Percentiles rank a stretch among this genome's conserved stretches.
Conservation (phyloP, 2,888 invertebrate genomes). For the Troilus luridus region DNA sequence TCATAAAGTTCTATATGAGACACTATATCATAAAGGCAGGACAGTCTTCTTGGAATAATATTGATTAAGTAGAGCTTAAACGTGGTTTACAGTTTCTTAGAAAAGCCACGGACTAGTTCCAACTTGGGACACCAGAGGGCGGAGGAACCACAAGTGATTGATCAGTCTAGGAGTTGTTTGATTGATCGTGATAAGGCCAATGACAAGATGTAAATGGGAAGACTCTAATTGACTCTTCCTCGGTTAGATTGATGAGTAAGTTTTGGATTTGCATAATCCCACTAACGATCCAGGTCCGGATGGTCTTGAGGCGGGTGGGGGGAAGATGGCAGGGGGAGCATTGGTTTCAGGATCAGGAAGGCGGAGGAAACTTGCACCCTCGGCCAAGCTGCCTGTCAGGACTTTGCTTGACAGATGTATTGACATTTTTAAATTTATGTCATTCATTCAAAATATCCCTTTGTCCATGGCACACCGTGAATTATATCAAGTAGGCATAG, state of each 20-base stretch:
- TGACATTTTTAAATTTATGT: neutral
- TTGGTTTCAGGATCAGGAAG: neutral
- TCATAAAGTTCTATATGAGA: too few relatives aligned
- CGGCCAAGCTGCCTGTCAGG: neutral
- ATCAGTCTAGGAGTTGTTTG: neutral
- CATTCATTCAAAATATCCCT: too few relatives aligned
- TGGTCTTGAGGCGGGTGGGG: too few relatives aligned
- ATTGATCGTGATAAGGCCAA: neutral
- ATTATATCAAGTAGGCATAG: too few relatives aligned
- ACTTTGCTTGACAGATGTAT: neutral
- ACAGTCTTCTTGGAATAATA: too few relatives aligned
- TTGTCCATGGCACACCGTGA: too few relatives aligned
- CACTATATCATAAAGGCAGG: too few relatives aligned
- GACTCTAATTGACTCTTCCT: neutral
- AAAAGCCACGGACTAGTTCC: neutral
- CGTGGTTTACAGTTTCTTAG: too few relatives aligned
- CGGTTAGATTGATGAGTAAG: neutral
- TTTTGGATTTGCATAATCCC: conserved; percentile 16
- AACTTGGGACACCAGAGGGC: too few relatives aligned
- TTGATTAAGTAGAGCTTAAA: too few relatives aligned
- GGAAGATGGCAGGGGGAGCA: too few relatives aligned
- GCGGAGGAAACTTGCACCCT: neutral
- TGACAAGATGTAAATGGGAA: conserved; percentile 27
- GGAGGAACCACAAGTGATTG: neutral
- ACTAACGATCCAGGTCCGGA: neutral